phyloP scores from a whole-genome alignment of 2,113 vertebrate species.

The Mobula hypostoma region DNA sequence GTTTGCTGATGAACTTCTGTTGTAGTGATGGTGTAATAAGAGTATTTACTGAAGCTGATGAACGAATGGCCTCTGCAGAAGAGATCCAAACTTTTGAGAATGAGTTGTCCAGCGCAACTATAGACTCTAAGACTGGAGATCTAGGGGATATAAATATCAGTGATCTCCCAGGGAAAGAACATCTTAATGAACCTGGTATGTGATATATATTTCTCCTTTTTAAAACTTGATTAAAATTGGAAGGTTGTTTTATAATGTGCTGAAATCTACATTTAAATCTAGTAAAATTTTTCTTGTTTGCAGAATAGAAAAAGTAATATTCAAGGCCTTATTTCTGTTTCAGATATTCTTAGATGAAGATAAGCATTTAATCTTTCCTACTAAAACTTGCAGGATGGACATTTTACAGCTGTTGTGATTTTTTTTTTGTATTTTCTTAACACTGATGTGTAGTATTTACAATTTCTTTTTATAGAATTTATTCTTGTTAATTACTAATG shows the following conservation, averaged over 20 bases:
- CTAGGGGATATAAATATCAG: constrained; percentile 82
- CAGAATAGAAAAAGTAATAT: neutral
- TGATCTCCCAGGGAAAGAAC: constrained; percentile 86
- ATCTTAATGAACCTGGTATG: constrained; percentile 81
- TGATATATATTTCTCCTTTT: constrained; percentile 34
- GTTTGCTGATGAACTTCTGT: neutral
- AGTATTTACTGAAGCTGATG: constrained; percentile 79
- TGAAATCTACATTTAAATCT: neutral
- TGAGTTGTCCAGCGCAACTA: constrained; percentile 82
- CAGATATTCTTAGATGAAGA: neutral
- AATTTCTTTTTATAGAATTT: neutral
- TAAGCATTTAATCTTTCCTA: neutral
- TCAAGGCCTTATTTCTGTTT: neutral
- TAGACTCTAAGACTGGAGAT: constrained; percentile 88
- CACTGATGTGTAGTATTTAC: neutral
- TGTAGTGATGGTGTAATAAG: constrained; percentile 86
- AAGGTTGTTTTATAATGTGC: neutral
- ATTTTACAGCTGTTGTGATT: neutral
- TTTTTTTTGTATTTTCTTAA: neutral
- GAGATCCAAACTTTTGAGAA: constrained; percentile 89
- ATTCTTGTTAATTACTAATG: neutral
- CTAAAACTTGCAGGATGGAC: neutral
- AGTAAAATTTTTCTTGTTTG: neutral
- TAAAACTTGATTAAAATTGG: neutral
- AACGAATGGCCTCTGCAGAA: constrained; percentile 71